Base-by-base conservation (phyloP, 2,797 vertebrate genomes). In the Onychomys arenicola region DNA sequence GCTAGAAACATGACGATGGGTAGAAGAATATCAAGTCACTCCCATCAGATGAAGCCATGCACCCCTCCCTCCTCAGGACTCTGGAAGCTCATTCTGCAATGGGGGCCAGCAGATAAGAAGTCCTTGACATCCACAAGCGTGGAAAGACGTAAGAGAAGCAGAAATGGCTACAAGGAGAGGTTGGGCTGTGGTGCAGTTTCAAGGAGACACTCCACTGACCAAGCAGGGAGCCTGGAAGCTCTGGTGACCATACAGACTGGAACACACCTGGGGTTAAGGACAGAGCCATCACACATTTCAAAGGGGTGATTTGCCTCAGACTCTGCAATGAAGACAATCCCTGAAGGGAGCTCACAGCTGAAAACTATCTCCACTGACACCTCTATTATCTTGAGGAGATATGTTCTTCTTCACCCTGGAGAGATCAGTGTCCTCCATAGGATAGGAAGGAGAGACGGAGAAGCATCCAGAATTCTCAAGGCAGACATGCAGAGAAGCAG, bases 21-120 rank as follows among this genome's bases (percentile, higher is more conserved):
- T 14, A 84, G 43, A 61, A 84, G 43, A 61, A 14, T 13, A 8
- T 81, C 37, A 46, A 32, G 82, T 32, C 86, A 25, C 40, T 92
- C 52, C 11, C 73, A 73, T 82, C 57, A 80, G 13, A 25, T 29
- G 23, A 73, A 90, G 37, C 46, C 6, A 57, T 11, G 10, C 23
- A 9, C 57, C 12, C 0, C 37, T 65, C 13, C 0, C 55, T 43
- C 27, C 6, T 5, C 16, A 0, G 59, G 49, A 29, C 16, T 0
- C 9, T 3, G 46, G 59, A 73, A 89, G 12, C 80, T 34, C 4
- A 21, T 49, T 85, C 46, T 21, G 46, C 93, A 52, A 27, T 65
- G 16, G 37, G 61, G 59, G 25, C n/a, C 43, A 59, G 27, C 27
- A 8, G 25, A 29, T 49, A 55, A 40, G 52, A 57, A 52, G 27